A percentile compares a stretch with the other conserved stretches of the same genome.
Evolutionary conservation across 2,797 vertebrate genomes (phyloP).

Genomic region (Ficedula albicollis): DNA sequence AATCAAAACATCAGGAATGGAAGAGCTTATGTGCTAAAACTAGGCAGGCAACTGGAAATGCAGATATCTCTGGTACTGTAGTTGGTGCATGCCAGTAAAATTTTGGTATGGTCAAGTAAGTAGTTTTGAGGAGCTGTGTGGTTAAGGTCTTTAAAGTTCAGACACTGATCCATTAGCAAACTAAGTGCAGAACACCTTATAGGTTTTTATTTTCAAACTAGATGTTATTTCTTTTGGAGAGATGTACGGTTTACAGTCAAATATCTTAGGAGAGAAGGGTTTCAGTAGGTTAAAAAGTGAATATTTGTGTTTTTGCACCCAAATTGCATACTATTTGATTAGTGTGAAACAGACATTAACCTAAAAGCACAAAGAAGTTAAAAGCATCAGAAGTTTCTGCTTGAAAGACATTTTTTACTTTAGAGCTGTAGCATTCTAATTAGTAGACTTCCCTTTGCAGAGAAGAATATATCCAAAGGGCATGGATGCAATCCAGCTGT

Average conservation of each 20-base stretch:
- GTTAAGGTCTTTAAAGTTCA: background rate
- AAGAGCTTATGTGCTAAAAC: background rate
- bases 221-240: background rate
- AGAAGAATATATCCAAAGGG: constrained; percentile 28
- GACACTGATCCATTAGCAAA: background rate
- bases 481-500: constrained; percentile 39
- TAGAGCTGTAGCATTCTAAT: constrained; percentile 29
- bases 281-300: background rate
- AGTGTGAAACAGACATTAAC: background rate
- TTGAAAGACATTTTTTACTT: constrained; percentile 16
- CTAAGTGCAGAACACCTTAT: background rate
- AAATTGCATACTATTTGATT: background rate
- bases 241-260: background rate
- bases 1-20: background rate
- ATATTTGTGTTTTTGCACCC: background rate
- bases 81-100: background rate
- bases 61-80: background rate
- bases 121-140: background rate
- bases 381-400: background rate
- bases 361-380: background rate
- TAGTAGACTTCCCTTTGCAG: constrained; percentile 19
- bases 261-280: background rate
- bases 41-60: background rate
- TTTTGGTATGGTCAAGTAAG: background rate
- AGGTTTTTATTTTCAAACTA: background rate